Conservation (phyloP, 2,113 vertebrate genomes). For the Corythoichthys intestinalis region DNA sequence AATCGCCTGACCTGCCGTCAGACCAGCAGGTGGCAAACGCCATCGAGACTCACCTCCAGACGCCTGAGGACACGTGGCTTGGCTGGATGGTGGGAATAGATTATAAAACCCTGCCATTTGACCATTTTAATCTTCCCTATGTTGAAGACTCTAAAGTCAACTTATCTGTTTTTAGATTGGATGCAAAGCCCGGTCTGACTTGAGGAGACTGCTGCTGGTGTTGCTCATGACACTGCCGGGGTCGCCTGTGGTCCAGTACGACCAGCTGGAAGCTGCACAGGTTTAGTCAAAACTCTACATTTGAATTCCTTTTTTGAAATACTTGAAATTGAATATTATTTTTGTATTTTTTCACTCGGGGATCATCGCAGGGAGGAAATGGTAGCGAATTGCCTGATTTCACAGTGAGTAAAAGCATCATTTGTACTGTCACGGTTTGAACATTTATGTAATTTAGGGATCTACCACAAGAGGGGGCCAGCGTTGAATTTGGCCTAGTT, state of each 20-base stretch:
- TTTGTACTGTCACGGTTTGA: not conserved
- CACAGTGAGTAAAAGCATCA: slow-evolving; percentile 19
- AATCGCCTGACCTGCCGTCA: slow-evolving; percentile 40
- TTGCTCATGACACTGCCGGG: slow-evolving; percentile 74
- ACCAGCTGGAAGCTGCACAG: slow-evolving; percentile 46
- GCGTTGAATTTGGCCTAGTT: too few relatives aligned
- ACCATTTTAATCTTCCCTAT: too few relatives aligned
- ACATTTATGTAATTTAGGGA: not conserved
- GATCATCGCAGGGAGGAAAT: not conserved
- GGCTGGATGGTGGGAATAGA: slow-evolving; percentile 65
- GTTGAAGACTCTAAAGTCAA: not conserved
- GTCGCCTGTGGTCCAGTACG: slow-evolving; percentile 61
- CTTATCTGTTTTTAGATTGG: slow-evolving; percentile 51
- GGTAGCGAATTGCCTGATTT: not conserved
- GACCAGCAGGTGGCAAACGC: slow-evolving; percentile 49
- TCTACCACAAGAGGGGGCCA: not conserved
- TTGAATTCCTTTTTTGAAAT: not conserved
- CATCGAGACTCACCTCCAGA: slow-evolving; percentile 54
- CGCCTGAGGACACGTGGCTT: slow-evolving; percentile 46
- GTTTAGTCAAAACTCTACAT: slow-evolving; percentile 20
- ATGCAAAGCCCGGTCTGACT: slow-evolving; percentile 34
- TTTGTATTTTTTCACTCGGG: slow-evolving; percentile 5
- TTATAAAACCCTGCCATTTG: too few relatives aligned
- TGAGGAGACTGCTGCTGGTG: slow-evolving; percentile 65
- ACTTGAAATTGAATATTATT: not conserved